These are phyloP conservation scores for Steatornis caripensis DNA, from an alignment of 2,113 vertebrate species.

Conservation along the genomic window DNA sequence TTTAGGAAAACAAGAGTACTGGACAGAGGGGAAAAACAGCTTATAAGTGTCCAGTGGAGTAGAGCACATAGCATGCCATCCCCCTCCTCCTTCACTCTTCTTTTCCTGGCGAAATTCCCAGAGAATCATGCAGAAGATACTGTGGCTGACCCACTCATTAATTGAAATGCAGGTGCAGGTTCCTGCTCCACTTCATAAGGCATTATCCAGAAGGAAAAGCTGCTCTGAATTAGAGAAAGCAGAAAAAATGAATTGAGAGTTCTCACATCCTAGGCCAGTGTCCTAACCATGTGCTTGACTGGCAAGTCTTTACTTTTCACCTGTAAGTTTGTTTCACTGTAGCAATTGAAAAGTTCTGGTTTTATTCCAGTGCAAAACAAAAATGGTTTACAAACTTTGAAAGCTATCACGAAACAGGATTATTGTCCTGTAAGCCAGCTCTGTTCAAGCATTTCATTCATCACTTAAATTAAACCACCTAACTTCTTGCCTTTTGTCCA, in stretches of 20 bases:
- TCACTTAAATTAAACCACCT: background rate
- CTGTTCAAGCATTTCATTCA: background rate
- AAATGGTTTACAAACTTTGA: background rate
- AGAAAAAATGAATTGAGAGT: background rate
- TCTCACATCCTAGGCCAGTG: background rate
- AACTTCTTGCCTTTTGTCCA: constrained; percentile 47
- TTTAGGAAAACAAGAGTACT: background rate
- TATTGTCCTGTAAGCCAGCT: background rate
- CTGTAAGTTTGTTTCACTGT: background rate
- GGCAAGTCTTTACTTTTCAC: background rate
- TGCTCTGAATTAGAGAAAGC: background rate
- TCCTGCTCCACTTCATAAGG: background rate
- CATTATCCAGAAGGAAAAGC: background rate
- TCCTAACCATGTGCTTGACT: background rate
- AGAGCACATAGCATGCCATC: background rate
- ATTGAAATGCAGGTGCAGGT: background rate
- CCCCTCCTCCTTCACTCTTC: background rate
- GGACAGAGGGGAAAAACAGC: background rate
- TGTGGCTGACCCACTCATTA: background rate
- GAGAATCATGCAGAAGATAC: background rate
- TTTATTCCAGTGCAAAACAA: background rate
- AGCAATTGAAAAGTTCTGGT: background rate
- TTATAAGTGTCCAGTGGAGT: background rate
- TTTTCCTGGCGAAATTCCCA: background rate
- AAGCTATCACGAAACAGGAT: background rate